A percentile compares a stretch with the other conserved stretches of the same genome.
phyloP scores from a whole-genome alignment of 2,888 invertebrate species.

The Atrina japonica region DNA sequence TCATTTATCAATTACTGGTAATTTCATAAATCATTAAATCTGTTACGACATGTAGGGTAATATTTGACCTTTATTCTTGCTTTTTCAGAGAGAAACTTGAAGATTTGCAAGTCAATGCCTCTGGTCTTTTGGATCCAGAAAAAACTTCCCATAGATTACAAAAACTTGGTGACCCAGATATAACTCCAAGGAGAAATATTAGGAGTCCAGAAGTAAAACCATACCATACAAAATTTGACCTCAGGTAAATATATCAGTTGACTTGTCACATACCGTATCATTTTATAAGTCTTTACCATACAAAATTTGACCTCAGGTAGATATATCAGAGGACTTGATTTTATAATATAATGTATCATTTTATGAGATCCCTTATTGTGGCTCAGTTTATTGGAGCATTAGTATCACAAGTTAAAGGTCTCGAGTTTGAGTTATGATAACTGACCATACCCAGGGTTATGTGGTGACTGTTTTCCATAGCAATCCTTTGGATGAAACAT shows the following conservation, averaged over 20 bases:
- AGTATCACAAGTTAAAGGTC: not conserved
- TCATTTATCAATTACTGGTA: no score
- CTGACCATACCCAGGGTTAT: no score
- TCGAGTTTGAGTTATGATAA: not conserved
- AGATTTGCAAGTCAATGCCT: conserved; percentile 67
- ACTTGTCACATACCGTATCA: not conserved
- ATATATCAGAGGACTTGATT: not conserved
- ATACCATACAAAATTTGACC: conserved; percentile 56
- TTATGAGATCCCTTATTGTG: no score
- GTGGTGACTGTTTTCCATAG: no score
- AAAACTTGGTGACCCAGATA: conserved; percentile 57
- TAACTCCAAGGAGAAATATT: conserved; percentile 55
- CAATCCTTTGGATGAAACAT: no score
- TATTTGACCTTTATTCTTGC: no score
- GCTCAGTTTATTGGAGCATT: no score
- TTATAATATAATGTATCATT: no score
- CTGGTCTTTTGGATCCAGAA: conserved; percentile 71
- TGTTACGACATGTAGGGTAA: no score
- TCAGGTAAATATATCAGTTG: conserved; percentile 16
- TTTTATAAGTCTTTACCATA: conserved; percentile 59
- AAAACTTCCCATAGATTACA: conserved; percentile 60
- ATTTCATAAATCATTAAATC: no score
- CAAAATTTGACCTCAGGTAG: conserved; percentile 48
- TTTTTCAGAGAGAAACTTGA: conserved; percentile 68
- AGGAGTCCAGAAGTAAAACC: conserved; percentile 60